phyloP scores from a whole-genome alignment of 1,140 invertebrate genomes.

The Penaeus japonicus region DNA sequence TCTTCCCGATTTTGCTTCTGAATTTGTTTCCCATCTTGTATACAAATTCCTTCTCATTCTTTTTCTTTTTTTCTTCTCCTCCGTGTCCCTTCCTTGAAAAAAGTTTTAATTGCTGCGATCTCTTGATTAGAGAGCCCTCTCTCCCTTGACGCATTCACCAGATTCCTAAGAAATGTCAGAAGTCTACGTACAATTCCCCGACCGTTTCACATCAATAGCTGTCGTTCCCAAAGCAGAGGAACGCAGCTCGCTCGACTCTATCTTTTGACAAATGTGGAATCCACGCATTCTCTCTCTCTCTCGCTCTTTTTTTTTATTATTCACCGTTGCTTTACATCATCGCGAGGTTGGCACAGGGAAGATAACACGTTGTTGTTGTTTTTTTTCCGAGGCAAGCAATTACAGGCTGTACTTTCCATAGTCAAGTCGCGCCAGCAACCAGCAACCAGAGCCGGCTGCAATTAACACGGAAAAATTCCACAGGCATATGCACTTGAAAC shows the following conservation, averaged over 20 bases:
- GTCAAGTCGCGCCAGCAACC: neutral
- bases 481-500: conserved; percentile 8
- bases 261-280: no score
- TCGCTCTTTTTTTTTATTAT: no score
- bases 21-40: no score
- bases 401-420: neutral
- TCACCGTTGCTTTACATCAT: no score
- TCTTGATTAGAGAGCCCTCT: conserved; percentile 13
- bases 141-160: conserved; percentile 9
- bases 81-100: neutral
- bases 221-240: no score
- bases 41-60: neutral
- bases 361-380: no score
- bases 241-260: no score
- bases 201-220: neutral
- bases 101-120: conserved; percentile 16
- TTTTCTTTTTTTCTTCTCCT: neutral
- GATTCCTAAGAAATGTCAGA: neutral
- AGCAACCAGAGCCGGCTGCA: neutral
- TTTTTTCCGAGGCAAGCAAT: no score
- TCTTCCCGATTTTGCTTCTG: no score
- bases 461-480: conserved; percentile 11
- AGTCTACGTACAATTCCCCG: neutral
- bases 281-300: no score
- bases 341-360: no score